phyloP scores from a whole-genome alignment of 1,140 invertebrate genomes.

The Colletes gigas region DNA sequence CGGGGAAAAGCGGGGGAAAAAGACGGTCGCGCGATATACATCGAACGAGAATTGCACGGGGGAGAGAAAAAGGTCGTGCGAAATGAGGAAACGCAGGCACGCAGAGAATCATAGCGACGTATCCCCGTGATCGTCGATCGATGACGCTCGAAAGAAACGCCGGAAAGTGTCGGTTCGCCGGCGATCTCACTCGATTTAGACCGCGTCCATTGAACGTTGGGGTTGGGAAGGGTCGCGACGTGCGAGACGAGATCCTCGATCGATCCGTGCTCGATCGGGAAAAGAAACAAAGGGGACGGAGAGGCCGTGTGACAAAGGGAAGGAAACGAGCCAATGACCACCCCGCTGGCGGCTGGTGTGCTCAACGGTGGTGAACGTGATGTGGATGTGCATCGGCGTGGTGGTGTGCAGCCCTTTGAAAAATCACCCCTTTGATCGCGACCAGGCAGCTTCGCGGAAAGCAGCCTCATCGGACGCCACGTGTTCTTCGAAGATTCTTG shows the following conservation, averaged over 20 bases:
- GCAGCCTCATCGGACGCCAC: neutral
- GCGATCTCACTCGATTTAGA: neutral
- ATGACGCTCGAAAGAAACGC: slow-evolving; percentile 9
- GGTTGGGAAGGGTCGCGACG: slow-evolving; percentile 7
- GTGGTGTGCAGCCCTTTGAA: neutral
- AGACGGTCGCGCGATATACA: neutral
- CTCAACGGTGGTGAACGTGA: slow-evolving; percentile 40
- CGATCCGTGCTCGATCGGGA: slow-evolving; percentile 17
- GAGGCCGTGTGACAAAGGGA: neutral
- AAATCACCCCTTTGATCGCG: neutral
- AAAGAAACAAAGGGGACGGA: neutral
- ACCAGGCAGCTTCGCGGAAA: neutral
- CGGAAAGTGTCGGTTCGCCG: neutral
- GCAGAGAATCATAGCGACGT: neutral
- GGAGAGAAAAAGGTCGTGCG: neutral
- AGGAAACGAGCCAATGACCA: neutral
- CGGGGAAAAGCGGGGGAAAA: too few species aligned
- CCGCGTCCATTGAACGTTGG: neutral
- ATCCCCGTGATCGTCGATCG: slow-evolving; percentile 3
- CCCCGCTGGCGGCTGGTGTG: slow-evolving; percentile 3
- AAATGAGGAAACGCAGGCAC: neutral
- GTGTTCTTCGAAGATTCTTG: neutral
- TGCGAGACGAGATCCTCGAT: slow-evolving; percentile 28
- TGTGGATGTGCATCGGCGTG: slow-evolving; percentile 16
- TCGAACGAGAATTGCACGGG: neutral